Evolutionary conservation across 2,888 invertebrate genomes (phyloP), one percentile per base, ranked within the genome.

Genomic region (Ferrisia virgata): DNA sequence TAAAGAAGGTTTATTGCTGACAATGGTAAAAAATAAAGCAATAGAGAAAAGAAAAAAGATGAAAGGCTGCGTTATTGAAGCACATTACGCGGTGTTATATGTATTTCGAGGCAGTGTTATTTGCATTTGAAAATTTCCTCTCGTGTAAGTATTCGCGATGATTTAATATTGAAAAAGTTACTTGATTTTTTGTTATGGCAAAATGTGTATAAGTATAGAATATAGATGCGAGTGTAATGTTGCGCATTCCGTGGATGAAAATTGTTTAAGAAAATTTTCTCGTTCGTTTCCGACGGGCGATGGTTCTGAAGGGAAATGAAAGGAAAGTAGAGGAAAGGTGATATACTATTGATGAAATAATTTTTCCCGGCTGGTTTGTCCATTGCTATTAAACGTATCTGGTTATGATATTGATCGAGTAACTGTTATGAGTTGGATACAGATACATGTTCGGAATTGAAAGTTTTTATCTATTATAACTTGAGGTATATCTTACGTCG

Each of bases 1-100:
- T 28, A 72, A 72, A 72, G 72, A 36, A 72, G 72, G 72, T 72
- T 72, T 72, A 72, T 72, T 72, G 72, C 72, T 72, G 72, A 72
- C 72, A 36, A 72, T 72, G n/a, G 36, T 69, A 36, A 72, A 72
- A 72, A 33, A 33, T 36, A 72, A 36, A 72, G 15, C 72, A 28
- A 72, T 36, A 72, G 13, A 72, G 28, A 28, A n/a, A 15, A 36
- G n/a, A n/a, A 72, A 36, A 72, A 36, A 72, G 72, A 72, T 72
- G 36, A 72, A 72, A 72, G 72, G 28, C 72, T 72, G 1, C 28
- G 72, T 72, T 28, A 18, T 72, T 72, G 22, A 72, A 72, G 72
- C 31, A 69, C 15, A 69, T 69, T 69, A 28, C 1, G 9, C 28
- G 15, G 31, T 33, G 72, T 72, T 33, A 72, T 36, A 5, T 64